Percentiles rank a stretch among this genome's conserved stretches.
Conservation (phyloP, 2,113 vertebrate genomes). For the Chlamydotis undulata region DNA sequence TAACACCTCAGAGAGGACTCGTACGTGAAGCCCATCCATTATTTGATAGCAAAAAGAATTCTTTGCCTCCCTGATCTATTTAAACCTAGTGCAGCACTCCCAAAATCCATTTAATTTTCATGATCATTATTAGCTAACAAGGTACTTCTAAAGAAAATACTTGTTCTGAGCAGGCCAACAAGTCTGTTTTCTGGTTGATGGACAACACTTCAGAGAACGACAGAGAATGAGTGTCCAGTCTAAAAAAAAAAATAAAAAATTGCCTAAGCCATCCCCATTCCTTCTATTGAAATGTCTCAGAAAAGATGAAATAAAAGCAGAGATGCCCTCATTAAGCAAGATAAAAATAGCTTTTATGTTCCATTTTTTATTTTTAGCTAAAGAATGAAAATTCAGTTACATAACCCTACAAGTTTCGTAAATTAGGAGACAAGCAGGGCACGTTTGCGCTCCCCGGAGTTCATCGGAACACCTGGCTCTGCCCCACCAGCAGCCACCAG, state of each 20-base stretch:
- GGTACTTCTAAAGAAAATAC: neutral
- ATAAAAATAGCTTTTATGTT: conserved; percentile 75
- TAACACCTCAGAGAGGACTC: no score
- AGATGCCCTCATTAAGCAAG: conserved; percentile 73
- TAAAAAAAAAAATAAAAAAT: neutral
- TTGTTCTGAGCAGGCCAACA: neutral
- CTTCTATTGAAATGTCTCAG: neutral
- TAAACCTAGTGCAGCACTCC: fast-evolving
- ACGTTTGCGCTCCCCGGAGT: neutral
- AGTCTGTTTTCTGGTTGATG: neutral
- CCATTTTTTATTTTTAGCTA: conserved; percentile 75
- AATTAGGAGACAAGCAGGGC: conserved; percentile 16
- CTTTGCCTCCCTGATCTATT: neutral
- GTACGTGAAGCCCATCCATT: fast-evolving
- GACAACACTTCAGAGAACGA: neutral
- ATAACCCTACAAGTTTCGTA: conserved; percentile 20
- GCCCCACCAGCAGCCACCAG: neutral
- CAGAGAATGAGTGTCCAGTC: neutral
- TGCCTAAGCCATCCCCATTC: neutral
- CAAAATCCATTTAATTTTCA: neutral
- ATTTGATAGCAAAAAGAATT: neutral
- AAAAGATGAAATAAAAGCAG: conserved; percentile 59
- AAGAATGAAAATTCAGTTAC: conserved; percentile 64
- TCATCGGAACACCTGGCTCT: neutral
- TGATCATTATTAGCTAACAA: neutral